A percentile compares a stretch with the other conserved stretches of the same genome.
Conservation (phyloP, 2,797 vertebrate genomes). For the Gouania willdenowi region DNA sequence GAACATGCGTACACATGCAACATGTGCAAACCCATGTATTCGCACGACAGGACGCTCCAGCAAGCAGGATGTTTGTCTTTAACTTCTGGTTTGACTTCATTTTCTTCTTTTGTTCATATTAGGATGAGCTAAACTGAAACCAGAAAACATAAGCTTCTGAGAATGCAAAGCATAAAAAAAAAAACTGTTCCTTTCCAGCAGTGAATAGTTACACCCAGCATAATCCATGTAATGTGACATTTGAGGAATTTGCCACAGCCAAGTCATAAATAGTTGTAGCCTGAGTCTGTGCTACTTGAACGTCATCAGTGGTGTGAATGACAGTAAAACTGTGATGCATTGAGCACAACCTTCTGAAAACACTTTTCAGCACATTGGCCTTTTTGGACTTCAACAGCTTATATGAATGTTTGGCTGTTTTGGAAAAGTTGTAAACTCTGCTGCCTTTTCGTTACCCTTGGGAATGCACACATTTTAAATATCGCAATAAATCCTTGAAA, state of each 20-base stretch:
- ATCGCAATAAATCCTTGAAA: too few relatives aligned
- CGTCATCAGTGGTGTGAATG: conserved; percentile 41
- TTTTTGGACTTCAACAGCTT: conserved; percentile 6
- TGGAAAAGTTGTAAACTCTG: too few relatives aligned
- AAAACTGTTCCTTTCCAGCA: conserved; percentile 9
- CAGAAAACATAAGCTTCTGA: conserved; percentile 4
- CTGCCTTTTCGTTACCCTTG: too few relatives aligned
- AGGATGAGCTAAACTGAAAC: conserved; percentile 5
- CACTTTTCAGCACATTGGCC: conserved; percentile 13
- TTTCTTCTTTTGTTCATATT: conserved; percentile 2
- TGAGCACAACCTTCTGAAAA: conserved; percentile 15
- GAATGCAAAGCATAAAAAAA: background rate
- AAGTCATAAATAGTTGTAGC: conserved; percentile 67
- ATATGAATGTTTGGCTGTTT: conserved; percentile 14
- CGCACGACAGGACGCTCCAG: background rate
- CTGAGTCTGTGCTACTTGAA: conserved; percentile 47
- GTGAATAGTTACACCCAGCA: conserved; percentile 51
- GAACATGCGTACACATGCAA: conserved; percentile 47
- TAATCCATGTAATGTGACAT: conserved; percentile 57
- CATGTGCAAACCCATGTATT: conserved; percentile 12
- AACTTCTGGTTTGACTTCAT: background rate
- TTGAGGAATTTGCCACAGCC: conserved; percentile 70
- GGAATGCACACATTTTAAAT: too few relatives aligned
- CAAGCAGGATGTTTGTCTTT: background rate
- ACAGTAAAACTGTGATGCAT: conserved; percentile 24